phyloP scores from a whole-genome alignment of 2,113 vertebrate species.

The Hirundichthys speculiger region DNA sequence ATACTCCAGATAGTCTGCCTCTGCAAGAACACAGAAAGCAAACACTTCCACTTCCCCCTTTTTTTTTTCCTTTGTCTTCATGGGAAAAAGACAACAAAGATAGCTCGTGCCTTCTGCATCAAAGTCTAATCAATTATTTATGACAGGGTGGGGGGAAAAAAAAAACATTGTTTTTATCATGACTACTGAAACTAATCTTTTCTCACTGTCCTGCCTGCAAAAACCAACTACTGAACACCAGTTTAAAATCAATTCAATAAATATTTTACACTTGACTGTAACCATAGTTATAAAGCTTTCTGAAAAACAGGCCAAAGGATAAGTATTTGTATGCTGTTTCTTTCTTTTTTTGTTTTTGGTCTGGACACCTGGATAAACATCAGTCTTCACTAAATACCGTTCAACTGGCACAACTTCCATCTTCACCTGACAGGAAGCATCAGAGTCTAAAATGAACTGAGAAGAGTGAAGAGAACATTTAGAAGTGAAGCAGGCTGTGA shows the following conservation, averaged over 20 bases:
- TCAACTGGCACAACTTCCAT: too few species aligned
- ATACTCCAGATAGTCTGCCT: slow-evolving; percentile 10
- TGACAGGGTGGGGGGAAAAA: not conserved
- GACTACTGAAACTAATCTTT: not conserved
- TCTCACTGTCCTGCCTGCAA: not conserved
- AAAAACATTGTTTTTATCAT: not conserved
- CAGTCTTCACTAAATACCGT: too few species aligned
- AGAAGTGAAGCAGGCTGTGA: slow-evolving; percentile 44
- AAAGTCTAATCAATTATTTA: slow-evolving; percentile 12
- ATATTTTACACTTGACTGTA: not conserved
- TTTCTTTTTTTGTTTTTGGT: too few species aligned
- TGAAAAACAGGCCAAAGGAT: too few species aligned
- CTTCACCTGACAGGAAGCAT: too few species aligned
- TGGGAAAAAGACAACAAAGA: slow-evolving; percentile 4
- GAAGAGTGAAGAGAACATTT: too few species aligned
- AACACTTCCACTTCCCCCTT: slow-evolving; percentile 9
- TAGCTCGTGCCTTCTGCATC: slow-evolving; percentile 10
- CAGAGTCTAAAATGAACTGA: too few species aligned
- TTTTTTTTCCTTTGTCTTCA: not conserved
- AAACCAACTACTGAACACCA: not conserved
- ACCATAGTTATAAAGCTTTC: not conserved
- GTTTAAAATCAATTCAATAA: slow-evolving; percentile 2
- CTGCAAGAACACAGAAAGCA: slow-evolving; percentile 5
- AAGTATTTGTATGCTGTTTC: too few species aligned
- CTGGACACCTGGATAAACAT: not conserved